These are phyloP conservation scores for Troides aeacus DNA, from an alignment of 2,888 invertebrate genomes.

Conservation along the genomic window DNA sequence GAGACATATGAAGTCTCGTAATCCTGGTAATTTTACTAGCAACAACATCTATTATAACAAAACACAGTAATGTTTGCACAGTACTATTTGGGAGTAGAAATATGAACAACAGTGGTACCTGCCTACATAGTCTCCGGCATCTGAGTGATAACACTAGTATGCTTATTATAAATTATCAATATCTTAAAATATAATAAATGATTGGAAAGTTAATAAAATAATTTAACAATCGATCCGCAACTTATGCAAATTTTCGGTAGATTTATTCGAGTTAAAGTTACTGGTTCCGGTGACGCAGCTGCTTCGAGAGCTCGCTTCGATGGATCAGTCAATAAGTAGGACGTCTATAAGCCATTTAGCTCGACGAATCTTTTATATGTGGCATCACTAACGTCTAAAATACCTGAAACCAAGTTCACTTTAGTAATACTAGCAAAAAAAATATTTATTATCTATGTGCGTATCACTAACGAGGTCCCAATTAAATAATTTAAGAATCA, in stretches of 20 bases:
- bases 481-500: too few species aligned
- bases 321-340: slow-evolving; percentile 8
- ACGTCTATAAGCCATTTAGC: slow-evolving; percentile 19
- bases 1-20: too few species aligned
- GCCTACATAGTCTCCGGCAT: not conserved
- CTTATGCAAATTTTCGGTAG: slow-evolving; percentile 18
- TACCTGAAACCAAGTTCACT: not conserved
- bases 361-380: slow-evolving; percentile 6
- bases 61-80: too few species aligned
- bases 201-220: slow-evolving; percentile 3
- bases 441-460: not conserved
- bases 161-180: not conserved
- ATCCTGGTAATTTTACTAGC: too few species aligned
- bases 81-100: too few species aligned
- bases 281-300: slow-evolving; percentile 20
- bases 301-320: slow-evolving; percentile 8
- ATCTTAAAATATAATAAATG: not conserved
- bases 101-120: not conserved
- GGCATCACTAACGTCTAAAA: not conserved
- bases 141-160: not conserved
- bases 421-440: not conserved
- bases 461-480: too few species aligned
- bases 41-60: too few species aligned
- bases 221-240: slow-evolving; percentile 8
- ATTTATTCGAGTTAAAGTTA: slow-evolving; percentile 23